These are phyloP conservation scores for Machimus atricapillus DNA, from an alignment of 2,888 invertebrate species.

Conservation along the genomic window DNA sequence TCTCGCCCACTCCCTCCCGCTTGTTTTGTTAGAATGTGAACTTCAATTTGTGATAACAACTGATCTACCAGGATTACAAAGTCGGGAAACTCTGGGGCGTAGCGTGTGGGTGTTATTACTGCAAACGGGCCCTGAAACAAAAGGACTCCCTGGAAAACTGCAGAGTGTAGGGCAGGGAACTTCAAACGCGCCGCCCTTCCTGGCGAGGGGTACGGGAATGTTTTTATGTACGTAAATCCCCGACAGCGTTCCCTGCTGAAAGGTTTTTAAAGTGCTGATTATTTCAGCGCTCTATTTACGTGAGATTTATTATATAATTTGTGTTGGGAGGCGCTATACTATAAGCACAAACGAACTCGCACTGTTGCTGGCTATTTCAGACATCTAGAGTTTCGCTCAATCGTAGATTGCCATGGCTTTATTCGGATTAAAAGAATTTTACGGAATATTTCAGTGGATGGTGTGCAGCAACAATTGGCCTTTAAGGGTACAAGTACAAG, in stretches of 20 bases:
- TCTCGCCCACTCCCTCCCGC: not conserved
- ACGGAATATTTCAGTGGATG: not conserved
- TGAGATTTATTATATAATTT: not conserved
- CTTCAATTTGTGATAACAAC: not conserved
- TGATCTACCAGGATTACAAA: not conserved
- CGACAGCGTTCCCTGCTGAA: not conserved
- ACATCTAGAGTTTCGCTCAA: not conserved
- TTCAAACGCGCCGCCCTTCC: not conserved
- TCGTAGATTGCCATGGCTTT: not conserved
- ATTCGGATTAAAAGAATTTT: not conserved
- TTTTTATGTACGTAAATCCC: not conserved
- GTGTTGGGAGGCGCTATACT: not conserved
- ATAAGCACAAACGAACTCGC: not conserved
- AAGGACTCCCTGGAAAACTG: not conserved
- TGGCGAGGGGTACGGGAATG: not conserved
- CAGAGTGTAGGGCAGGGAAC: not conserved
- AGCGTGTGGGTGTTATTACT: not conserved
- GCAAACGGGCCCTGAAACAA: not conserved
- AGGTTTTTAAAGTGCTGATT: not conserved
- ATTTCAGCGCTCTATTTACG: not conserved
- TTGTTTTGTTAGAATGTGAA: not conserved
- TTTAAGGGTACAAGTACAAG: not conserved
- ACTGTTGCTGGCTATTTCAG: not conserved
- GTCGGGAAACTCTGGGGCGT: not conserved
- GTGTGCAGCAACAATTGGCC: not conserved